Percentiles rank a stretch among this genome's conserved stretches.
phyloP scores from a whole-genome alignment of 2,113 vertebrate genomes.

The Thunnus maccoyii region DNA sequence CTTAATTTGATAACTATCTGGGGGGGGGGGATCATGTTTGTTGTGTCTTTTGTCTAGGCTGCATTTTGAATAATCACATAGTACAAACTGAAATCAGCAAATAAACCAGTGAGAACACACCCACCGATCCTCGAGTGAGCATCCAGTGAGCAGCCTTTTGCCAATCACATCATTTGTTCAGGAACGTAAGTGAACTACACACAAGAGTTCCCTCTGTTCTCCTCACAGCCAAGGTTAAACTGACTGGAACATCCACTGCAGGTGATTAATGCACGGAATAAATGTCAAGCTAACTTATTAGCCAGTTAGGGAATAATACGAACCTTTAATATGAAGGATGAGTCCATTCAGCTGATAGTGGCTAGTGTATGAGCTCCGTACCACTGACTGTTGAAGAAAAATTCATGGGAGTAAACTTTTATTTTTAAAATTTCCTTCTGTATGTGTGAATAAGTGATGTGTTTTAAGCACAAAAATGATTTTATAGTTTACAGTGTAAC shows the following conservation, averaged over 20 bases:
- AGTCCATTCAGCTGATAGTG: conserved; percentile 57
- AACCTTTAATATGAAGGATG: conserved; percentile 68
- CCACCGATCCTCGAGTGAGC: not conserved
- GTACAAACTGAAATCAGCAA: no score
- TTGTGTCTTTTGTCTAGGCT: no score
- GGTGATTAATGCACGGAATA: conserved; percentile 63
- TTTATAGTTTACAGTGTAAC: not conserved
- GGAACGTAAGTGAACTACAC: not conserved
- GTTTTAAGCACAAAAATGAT: not conserved
- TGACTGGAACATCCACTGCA: conserved; percentile 48
- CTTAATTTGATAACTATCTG: no score
- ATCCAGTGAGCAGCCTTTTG: not conserved
- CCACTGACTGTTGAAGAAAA: not conserved
- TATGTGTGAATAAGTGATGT: not conserved
- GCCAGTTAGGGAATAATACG: conserved; percentile 59
- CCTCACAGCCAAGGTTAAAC: conserved; percentile 65
- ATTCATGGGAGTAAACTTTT: conserved; percentile 19
- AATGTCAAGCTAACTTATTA: conserved; percentile 70
- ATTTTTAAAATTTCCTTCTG: not conserved
- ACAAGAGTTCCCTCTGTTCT: conserved; percentile 22
- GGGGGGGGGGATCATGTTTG: no score
- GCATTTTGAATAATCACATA: no score
- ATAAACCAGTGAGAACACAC: not conserved
- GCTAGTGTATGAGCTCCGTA: not conserved
- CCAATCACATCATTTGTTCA: not conserved